phyloP scores from a whole-genome alignment of 2,888 invertebrate genomes.

The Flexamia atlantica region DNA sequence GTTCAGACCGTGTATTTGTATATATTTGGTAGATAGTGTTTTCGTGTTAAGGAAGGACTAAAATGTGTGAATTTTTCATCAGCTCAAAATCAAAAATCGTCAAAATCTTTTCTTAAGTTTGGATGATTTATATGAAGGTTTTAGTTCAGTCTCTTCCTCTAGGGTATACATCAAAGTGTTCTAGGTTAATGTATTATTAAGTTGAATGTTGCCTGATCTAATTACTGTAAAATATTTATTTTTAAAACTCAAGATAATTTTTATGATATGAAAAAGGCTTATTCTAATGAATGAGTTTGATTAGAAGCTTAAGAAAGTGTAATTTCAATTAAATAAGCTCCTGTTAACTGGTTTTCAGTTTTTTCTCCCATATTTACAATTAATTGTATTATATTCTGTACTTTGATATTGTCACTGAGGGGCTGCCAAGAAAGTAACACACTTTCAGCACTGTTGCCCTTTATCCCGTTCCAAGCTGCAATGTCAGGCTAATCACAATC shows the following conservation, averaged over 20 bases:
- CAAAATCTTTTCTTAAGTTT: neutral
- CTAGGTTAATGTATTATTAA: neutral
- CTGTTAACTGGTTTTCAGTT: neutral
- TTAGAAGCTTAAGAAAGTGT: neutral
- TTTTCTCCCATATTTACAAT: neutral
- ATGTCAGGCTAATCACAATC: no score
- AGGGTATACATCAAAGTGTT: no score
- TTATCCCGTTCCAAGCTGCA: no score
- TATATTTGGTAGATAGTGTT: slow-evolving; percentile 30
- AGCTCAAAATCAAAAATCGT: neutral
- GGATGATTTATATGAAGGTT: neutral
- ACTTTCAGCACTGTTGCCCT: no score
- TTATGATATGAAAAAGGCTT: slow-evolving; percentile 20
- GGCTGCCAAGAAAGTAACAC: no score
- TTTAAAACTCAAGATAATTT: neutral
- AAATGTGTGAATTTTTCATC: neutral
- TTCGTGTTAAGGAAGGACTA: neutral
- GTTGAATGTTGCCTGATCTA: neutral
- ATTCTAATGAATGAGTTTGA: neutral
- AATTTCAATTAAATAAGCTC: neutral
- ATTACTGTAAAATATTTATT: slow-evolving; percentile 16
- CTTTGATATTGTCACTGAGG: no score
- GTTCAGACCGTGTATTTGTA: neutral
- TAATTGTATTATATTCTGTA: no score
- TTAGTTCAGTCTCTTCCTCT: neutral